A percentile compares a stretch with the other conserved stretches of the same genome.
phyloP scores from a whole-genome alignment of 2,113 vertebrate species.

The Arvicanthis niloticus region DNA sequence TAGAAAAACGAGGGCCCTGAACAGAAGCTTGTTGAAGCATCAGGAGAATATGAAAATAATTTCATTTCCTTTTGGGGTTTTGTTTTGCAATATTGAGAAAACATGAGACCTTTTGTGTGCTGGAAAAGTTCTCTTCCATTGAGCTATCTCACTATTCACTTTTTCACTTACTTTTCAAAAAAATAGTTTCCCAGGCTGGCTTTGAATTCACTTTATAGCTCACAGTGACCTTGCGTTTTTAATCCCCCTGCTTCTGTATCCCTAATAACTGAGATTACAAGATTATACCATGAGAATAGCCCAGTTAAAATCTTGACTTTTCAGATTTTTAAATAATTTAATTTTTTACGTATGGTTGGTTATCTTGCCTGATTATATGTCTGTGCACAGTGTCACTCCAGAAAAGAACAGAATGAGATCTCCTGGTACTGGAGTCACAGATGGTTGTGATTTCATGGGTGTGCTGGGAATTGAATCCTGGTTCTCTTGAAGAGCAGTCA shows the following conservation, averaged over 20 bases:
- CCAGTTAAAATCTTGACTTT: neutral
- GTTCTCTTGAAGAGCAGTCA: neutral
- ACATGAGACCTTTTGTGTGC: neutral
- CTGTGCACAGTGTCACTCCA: neutral
- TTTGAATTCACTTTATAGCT: too few species aligned
- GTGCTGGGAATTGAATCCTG: neutral
- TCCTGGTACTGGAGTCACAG: neutral
- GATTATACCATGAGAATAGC: neutral
- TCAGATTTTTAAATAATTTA: neutral
- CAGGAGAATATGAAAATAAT: neutral
- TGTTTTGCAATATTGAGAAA: neutral
- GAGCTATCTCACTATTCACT: neutral
- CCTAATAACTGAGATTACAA: neutral
- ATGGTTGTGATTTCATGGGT: neutral
- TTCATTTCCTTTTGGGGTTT: neutral
- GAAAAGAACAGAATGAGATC: neutral
- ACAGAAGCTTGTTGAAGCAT: neutral
- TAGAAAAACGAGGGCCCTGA: neutral
- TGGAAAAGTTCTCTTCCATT: neutral
- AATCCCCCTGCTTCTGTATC: neutral
- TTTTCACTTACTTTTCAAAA: neutral
- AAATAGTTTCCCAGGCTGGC: neutral
- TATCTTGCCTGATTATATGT: neutral
- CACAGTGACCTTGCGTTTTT: neutral
- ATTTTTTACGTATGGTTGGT: too few species aligned